Base-by-base conservation (phyloP, 2,888 invertebrate genomes). In the Cataglyphis cursor region DNA sequence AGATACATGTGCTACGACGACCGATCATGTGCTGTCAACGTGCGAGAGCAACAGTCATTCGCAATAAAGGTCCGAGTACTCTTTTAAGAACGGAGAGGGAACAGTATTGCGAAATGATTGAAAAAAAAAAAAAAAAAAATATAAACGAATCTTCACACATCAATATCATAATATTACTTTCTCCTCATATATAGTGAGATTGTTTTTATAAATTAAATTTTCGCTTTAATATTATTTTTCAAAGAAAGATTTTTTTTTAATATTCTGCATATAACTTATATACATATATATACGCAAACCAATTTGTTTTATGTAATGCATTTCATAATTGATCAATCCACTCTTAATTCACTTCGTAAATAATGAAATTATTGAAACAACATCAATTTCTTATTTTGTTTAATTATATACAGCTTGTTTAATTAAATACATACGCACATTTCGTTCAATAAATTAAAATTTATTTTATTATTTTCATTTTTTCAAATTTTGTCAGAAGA, bases 191-290 rank as follows among this genome's bases (percentile, higher is more conserved):
- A 91, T 90, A 89, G 91, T 91, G 90, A 51, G 88, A 87, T 86
- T 70, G 82, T 88, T 88, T 86, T 78, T 83, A 10, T 85, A 70
- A 76, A 75, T 64, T 81, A 75, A 85, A 85, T 81, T 84, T 84
- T 4, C 68, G 86, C 89, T 91, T 92, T 90, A 76, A 85, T 87
- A 88, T 91, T 91, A 87, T 88, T 92, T 92, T 88, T 44, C 15
- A 88, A 90, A 88, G 90, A 90, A 92, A 92, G 3, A 12, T 12
- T 91, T 93, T 91, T 93, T 93, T 93, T 91, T 91, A 93, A 93
- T 93, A 93, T 93, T 94, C 93, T 94, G 93, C 89, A 93, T 93
- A 94, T 91, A 88, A 91, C 86, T 89, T 92, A 91, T 92, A 48
- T 4, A 15, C 15, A 44, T 5, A 31, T 31, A 31, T 31, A 31